These are phyloP conservation scores for Ennomos quercinarius DNA, from an alignment of 2,888 invertebrate species.

Conservation along the genomic window DNA sequence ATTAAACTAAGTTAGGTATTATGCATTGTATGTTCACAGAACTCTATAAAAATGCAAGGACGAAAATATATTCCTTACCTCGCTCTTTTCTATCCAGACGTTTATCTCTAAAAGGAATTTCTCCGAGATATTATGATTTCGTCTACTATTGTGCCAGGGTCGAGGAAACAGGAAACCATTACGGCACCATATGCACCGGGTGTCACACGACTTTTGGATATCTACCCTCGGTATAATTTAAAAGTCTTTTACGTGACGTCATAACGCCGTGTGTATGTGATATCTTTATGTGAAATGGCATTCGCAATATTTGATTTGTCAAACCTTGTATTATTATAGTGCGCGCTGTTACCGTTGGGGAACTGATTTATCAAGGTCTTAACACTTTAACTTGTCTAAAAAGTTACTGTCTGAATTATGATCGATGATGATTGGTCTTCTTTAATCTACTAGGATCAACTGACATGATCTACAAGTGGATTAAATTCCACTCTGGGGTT, in stretches of 20 bases:
- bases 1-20: no score
- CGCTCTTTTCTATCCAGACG: constrained; percentile 34
- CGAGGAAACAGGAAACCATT: constrained; percentile 81
- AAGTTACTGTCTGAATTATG: no score
- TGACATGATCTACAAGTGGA: no score
- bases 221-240: constrained; percentile 54
- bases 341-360: no score
- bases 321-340: no score
- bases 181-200: constrained; percentile 69
- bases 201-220: constrained; percentile 66
- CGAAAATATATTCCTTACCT: not conserved
- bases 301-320: not conserved
- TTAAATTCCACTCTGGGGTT: no score
- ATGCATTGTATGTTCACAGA: not conserved
- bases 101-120: constrained; percentile 57
- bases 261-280: constrained; percentile 5
- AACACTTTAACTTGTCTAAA: no score
- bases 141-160: constrained; percentile 68
- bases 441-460: no score
- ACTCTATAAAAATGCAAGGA: not conserved
- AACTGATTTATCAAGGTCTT: no score
- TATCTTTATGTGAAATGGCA: constrained; percentile 3
- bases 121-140: constrained; percentile 68
- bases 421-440: no score
- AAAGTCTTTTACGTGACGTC: constrained; percentile 45